phyloP scores from a whole-genome alignment of 2,113 vertebrate genomes.

The Pelecanus crispus region DNA sequence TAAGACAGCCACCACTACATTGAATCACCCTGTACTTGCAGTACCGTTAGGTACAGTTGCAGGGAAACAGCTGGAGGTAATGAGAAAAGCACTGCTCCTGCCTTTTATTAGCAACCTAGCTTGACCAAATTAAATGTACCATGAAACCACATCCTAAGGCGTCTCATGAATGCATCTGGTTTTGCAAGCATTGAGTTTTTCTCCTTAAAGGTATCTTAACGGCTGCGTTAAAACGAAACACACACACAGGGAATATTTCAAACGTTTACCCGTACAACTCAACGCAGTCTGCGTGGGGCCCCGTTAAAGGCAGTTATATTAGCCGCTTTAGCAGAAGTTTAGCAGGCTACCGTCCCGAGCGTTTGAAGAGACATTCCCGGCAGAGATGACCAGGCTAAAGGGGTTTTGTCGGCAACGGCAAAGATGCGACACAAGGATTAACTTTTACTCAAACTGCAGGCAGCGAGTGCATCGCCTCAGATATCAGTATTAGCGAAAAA shows the following conservation, averaged over 20 bases:
- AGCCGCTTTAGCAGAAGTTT: not conserved
- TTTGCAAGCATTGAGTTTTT: not conserved
- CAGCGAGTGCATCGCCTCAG: not conserved
- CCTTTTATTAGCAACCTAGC: not conserved
- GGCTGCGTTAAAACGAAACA: not conserved
- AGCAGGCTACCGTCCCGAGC: not conserved
- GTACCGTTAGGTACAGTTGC: rapidly evolving
- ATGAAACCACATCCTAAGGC: not conserved
- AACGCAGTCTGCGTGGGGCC: rapidly evolving
- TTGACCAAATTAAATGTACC: not conserved
- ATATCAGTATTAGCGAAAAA: not conserved
- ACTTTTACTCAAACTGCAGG: not conserved
- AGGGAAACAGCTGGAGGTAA: not conserved
- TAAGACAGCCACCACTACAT: not conserved
- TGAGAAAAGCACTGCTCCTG: not conserved
- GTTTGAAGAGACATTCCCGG: not conserved
- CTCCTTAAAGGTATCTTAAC: not conserved
- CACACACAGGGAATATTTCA: rapidly evolving
- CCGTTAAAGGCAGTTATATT: not conserved
- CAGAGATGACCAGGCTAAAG: rapidly evolving
- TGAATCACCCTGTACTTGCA: too few species aligned
- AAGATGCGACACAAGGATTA: not conserved
- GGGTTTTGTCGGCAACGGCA: rapidly evolving
- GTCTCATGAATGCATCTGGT: rapidly evolving
- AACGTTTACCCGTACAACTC: not conserved